Percentiles rank a stretch among this genome's conserved stretches.
These are phyloP conservation scores for Onychomys torridus DNA, from an alignment of 2,797 vertebrate species.

Conservation along the genomic window DNA sequence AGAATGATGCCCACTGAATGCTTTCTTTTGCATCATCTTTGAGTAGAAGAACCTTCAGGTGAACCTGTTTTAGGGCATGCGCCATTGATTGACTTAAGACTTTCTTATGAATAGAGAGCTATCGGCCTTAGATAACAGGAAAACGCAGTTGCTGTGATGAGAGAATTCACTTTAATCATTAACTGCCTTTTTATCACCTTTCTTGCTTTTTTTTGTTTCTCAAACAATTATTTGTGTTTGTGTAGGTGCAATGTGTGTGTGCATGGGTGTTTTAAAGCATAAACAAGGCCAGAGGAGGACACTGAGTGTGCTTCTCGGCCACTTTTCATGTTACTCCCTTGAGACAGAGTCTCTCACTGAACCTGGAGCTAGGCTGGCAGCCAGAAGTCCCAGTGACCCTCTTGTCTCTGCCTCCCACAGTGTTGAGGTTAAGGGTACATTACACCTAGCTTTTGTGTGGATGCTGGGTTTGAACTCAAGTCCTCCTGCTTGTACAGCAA, in stretches of 20 bases:
- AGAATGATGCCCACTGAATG: not conserved
- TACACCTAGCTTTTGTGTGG: not conserved
- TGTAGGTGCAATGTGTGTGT: too few species aligned
- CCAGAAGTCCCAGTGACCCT: not conserved
- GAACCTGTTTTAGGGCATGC: not conserved
- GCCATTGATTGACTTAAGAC: not conserved
- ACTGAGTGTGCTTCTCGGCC: not conserved
- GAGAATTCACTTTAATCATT: not conserved
- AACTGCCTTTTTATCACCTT: not conserved
- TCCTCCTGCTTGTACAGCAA: not conserved
- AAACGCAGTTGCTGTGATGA: not conserved
- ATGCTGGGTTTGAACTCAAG: not conserved
- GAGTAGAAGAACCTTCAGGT: not conserved
- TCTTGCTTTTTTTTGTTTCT: conserved; percentile 54
- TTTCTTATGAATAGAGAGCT: not conserved
- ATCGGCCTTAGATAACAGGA: not conserved
- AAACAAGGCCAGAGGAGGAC: too few species aligned
- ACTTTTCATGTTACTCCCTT: not conserved
- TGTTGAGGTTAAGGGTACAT: not conserved
- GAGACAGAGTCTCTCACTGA: not conserved
- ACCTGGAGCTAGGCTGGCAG: not conserved
- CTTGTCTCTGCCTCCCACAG: not conserved
- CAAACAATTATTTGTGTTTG: not conserved
- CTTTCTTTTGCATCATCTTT: not conserved
- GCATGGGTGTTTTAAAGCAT: not conserved